Percentiles rank a stretch among this genome's conserved stretches.
phyloP scores from a whole-genome alignment of 2,888 invertebrate genomes.

The Eulithis testata region DNA sequence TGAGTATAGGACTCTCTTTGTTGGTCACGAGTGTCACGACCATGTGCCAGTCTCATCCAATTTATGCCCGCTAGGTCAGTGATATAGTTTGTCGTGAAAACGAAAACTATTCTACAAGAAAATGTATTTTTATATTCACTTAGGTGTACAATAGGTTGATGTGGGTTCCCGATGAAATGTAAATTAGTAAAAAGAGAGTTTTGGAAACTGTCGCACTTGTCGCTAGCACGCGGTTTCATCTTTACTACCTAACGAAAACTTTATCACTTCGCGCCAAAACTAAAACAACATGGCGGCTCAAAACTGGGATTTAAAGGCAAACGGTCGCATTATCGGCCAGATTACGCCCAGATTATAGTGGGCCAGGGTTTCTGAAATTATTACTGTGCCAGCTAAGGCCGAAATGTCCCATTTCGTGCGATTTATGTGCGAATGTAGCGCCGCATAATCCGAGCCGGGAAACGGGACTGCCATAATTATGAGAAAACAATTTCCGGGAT shows the following conservation, averaged over 20 bases:
- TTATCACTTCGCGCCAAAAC: constrained; percentile 62
- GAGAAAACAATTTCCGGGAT: constrained; percentile 83
- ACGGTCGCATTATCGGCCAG: constrained; percentile 81
- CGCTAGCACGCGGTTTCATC: constrained; percentile 62
- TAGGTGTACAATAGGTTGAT: neutral
- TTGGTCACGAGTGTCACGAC: too few species aligned
- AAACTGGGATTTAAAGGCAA: constrained; percentile 76
- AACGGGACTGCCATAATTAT: constrained; percentile 76
- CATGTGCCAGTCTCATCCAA: too few species aligned
- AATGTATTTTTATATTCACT: too few species aligned
- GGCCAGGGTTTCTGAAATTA: constrained; percentile 75
- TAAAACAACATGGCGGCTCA: constrained; percentile 67
- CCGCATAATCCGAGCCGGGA: constrained; percentile 72
- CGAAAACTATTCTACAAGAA: too few species aligned
- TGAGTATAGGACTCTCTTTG: too few species aligned
- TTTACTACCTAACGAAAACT: constrained; percentile 50
- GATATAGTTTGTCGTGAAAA: too few species aligned
- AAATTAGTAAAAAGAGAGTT: constrained; percentile 43
- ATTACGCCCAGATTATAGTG: constrained; percentile 83
- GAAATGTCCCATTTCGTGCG: constrained; percentile 79
- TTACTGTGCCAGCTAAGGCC: constrained; percentile 81
- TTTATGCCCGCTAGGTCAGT: too few species aligned
- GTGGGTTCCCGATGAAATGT: constrained; percentile 4
- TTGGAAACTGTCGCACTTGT: constrained; percentile 48
- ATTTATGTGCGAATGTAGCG: constrained; percentile 83